Evolutionary conservation across 2,113 vertebrate genomes (phyloP).

Genomic region (Muscicapa adusta): DNA sequence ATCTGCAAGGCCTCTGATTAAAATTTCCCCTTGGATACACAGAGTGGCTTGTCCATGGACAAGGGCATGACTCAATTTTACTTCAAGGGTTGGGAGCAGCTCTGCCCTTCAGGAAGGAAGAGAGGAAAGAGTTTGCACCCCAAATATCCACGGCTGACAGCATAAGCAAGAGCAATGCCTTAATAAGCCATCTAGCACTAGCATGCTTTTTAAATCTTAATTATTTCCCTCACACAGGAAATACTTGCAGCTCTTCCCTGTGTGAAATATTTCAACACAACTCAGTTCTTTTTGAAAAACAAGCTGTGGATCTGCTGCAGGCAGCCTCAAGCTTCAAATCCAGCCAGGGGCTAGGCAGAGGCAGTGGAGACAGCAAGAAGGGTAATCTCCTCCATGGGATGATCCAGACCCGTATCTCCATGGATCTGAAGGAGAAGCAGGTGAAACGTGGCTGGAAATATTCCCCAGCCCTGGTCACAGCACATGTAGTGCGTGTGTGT

Average conservation of each 20-base stretch:
- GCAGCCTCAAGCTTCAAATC: not conserved
- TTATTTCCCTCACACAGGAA: not conserved
- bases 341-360: not conserved
- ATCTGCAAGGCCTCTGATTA: not conserved
- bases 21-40: not conserved
- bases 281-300: not conserved
- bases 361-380: not conserved
- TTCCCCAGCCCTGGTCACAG: not conserved
- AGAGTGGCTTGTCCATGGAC: not conserved
- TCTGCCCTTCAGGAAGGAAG: not conserved
- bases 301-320: not conserved
- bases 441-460: conserved; percentile 13
- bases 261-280: not conserved
- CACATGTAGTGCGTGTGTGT: not conserved
- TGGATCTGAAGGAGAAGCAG: not conserved
- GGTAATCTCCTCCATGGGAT: not conserved
- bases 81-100: not conserved
- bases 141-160: rapidly evolving
- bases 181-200: not conserved
- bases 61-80: not conserved
- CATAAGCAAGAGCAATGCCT: not conserved
- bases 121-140: not conserved
- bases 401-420: not conserved
- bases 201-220: not conserved
- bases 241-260: not conserved